These are phyloP conservation scores for Anseranas semipalmata DNA, from an alignment of 2,113 vertebrate genomes.

Conservation along the genomic window DNA sequence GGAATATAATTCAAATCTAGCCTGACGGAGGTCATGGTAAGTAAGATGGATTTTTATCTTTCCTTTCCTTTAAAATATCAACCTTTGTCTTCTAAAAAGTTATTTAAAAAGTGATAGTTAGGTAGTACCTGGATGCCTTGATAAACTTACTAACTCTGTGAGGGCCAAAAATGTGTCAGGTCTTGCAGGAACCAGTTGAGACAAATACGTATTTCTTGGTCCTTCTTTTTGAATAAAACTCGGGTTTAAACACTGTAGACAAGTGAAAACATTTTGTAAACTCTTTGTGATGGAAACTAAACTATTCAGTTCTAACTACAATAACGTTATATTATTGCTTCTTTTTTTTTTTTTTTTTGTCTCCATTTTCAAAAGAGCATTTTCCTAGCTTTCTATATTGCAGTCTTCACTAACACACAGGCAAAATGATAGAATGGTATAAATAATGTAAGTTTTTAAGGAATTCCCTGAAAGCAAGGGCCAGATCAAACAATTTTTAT, in stretches of 20 bases:
- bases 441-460: neutral
- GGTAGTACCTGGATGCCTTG: neutral
- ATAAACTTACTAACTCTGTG: neutral
- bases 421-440: neutral
- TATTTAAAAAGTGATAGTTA: slow-evolving; percentile 28
- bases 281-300: neutral
- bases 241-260: neutral
- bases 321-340: neutral
- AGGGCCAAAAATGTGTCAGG: neutral
- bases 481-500: neutral
- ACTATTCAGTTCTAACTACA: neutral
- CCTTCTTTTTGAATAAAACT: slow-evolving; percentile 6
- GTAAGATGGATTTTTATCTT: slow-evolving; percentile 60
- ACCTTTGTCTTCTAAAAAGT: slow-evolving; percentile 61
- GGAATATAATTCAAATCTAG: slow-evolving; percentile 70
- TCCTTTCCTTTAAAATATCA: slow-evolving; percentile 27
- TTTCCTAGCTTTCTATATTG: neutral
- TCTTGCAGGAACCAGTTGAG: neutral
- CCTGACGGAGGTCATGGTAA: slow-evolving; percentile 31
- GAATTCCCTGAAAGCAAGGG: neutral
- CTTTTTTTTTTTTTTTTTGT: neutral
- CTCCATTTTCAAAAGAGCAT: rapidly evolving
- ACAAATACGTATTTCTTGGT: neutral
- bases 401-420: neutral
- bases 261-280: slow-evolving; percentile 5